Base-by-base conservation (phyloP, 2,888 invertebrate genomes). In the Rotaria socialis region DNA sequence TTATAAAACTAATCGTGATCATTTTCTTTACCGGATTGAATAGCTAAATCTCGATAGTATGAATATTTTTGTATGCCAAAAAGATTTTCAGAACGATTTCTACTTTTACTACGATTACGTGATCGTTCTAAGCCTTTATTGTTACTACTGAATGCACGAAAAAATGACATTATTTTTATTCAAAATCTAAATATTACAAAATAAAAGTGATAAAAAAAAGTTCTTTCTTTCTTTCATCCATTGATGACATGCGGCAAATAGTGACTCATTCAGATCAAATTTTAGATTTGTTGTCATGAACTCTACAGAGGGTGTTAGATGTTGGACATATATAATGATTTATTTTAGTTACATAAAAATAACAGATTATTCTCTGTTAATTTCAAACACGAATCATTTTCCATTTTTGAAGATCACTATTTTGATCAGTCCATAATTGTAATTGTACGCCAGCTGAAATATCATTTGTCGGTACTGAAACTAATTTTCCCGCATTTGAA, bases 11-110 rank as follows among this genome's bases (percentile, higher is more conserved):
- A 52, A 52, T 5, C 8, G 14, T 52, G 11, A 52, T 16, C 4
- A 16, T 52, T 52, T 75, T 41, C 16, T 75, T 8, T 80, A 80
- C 80, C 80, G 8, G 80, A 80, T 47, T 80, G 47, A 24, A 80
- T 47, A 19, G 80, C 80, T 80, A 80, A 80, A 80, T 80, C 80
- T 24, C 80, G 43, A 80, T 80, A 80, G 19, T 80, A 80, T 43
- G 80, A 35, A n/a, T 24, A 47, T 47, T 11, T 47, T 80, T 80
- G 80, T 19, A 80, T 11, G 19, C 43, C 43, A 16, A 8, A 24
- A 11, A n/a, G 80, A 47, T 4, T n/a, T 80, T 80, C 80, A 10
- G 80, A 14, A 24, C 80, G 80, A 47, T 43, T 43, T 24, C 80
- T 22, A 80, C 80, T 80, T 80, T 47, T 24, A 24, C 80, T 80